Evolutionary conservation across 2,797 vertebrate genomes (phyloP), one percentile per base, ranked within the genome.

Genomic region (Apodemus agrarius): DNA sequence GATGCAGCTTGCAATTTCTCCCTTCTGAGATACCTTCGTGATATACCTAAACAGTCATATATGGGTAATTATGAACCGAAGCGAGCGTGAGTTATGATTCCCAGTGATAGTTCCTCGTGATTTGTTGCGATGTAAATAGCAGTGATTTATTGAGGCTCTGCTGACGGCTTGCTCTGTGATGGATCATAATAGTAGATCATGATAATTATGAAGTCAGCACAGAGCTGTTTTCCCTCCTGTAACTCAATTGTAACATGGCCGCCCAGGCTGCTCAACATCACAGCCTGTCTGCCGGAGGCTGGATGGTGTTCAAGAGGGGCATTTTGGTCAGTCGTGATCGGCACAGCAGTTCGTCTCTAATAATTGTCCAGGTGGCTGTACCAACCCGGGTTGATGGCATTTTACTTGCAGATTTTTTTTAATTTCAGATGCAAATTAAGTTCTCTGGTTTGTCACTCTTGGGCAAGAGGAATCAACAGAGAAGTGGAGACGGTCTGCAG

Each of bases 181-280:
- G 97, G 98, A 98, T 98, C 98, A 96, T 98, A 97, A 98, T 95
- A 98, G 98, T 98, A 98, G 97, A 98, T 98, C 98, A 98, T 97
- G 97, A 97, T 98, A 98, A 98, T 98, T 98, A 97, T 95, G 94
- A 98, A 98, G 98, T 98, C 98, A 98, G 97, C 97, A 97, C 95
- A 95, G 97, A 97, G 98, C 85, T 96, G 96, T 78, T 93, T 0
- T 93, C 97, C 96, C 96, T 88, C 95, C 89, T 98, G 97, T 98
- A 98, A 98, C 97, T 98, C 97, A 98, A 96, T 97, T 97, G 98
- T 98, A 97, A 94, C 97, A 97, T 31, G 67, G 87, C 93, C 31
- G 1, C 95, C 1, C 86, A 97, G 97, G 90, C 96, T 97, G 97
- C 84, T 2, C 95, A 97, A 81, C 78, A 94, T 96, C 94, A 65